These are phyloP conservation scores for Stenodema calcarata DNA, from an alignment of 2,888 invertebrate species.

Conservation along the genomic window DNA sequence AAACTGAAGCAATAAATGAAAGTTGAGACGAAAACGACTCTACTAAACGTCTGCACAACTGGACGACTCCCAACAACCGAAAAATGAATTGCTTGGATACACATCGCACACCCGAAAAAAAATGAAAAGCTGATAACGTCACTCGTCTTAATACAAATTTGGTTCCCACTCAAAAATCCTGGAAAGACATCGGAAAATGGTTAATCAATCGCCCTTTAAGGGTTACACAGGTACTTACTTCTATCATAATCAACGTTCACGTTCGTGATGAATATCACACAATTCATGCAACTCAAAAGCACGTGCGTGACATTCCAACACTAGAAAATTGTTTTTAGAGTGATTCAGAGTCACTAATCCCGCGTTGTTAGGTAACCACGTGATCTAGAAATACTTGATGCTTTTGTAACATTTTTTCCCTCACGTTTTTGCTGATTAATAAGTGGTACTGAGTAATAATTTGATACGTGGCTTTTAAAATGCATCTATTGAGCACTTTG, in stretches of 20 bases:
- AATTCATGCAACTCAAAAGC: not conserved
- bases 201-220: not conserved
- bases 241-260: not conserved
- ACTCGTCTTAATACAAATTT: not conserved
- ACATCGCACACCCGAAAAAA: not conserved
- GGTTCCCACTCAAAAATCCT: not conserved
- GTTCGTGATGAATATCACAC: not conserved
- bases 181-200: constrained; percentile 5
- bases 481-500: not conserved
- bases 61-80: not conserved
- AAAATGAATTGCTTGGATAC: not conserved
- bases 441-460: not conserved
- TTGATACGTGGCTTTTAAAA: too few species aligned
- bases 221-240: not conserved
- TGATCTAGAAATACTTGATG: not conserved
- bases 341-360: not conserved
- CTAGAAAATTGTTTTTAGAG: not conserved
- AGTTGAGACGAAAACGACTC: not conserved
- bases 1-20: not conserved
- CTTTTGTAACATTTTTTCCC: not conserved
- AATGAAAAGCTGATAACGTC: not conserved
- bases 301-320: not conserved
- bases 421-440: too few species aligned
- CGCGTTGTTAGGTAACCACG: not conserved
- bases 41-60: not conserved